Conservation (phyloP, 2,888 invertebrate species). For the Caenorhabditis parvicauda region DNA sequence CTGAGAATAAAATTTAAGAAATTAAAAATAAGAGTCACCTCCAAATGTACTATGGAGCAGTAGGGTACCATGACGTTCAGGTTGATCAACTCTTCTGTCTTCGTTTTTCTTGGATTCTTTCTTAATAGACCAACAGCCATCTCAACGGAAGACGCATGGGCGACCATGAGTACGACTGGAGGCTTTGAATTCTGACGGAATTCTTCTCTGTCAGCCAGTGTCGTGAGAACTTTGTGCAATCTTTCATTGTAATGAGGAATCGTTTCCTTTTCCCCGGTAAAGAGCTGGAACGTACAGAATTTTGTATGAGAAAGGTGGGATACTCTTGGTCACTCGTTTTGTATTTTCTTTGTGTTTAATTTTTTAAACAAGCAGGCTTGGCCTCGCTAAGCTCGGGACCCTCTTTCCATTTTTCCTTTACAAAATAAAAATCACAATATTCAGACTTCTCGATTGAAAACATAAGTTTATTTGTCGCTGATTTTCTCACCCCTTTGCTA, state of each 20-base stretch:
- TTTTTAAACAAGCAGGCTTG: too few species aligned
- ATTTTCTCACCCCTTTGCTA: too few species aligned
- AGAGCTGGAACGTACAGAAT: constrained; percentile 4
- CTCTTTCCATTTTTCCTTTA: too few species aligned
- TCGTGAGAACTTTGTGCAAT: constrained; percentile 20
- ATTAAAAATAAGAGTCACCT: not conserved
- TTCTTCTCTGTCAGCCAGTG: constrained; percentile 20
- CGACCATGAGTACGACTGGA: constrained; percentile 33
- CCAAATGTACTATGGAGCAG: constrained; percentile 29
- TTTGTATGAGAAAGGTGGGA: too few species aligned
- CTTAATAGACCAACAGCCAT: constrained; percentile 44
- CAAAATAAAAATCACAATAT: too few species aligned
- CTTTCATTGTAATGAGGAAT: constrained; percentile 37
- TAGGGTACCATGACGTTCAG: constrained; percentile 35
- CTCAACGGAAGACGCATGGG: constrained; percentile 55
- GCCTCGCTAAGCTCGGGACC: too few species aligned
- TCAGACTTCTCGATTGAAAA: too few species aligned
- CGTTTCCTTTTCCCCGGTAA: constrained; percentile 21
- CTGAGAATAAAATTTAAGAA: not conserved
- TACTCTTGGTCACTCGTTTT: too few species aligned
- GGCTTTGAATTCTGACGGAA: not conserved
- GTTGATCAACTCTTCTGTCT: constrained; percentile 23
- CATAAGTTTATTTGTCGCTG: too few species aligned
- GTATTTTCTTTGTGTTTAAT: too few species aligned
- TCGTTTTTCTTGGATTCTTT: constrained; percentile 23